Conservation (phyloP, 2,113 vertebrate genomes). For the Panurus biarmicus region DNA sequence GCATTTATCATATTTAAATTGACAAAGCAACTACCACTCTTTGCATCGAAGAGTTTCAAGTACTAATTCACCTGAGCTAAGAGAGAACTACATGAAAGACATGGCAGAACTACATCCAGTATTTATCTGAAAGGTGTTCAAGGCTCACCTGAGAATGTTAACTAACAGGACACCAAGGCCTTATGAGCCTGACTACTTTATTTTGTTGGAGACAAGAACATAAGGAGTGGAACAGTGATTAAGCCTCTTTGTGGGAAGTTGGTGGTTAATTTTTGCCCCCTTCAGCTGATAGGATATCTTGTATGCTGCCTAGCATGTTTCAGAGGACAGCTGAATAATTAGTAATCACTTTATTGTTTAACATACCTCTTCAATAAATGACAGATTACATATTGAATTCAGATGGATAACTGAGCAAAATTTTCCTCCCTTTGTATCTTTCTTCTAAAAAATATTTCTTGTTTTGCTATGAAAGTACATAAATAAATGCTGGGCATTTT, state of each 20-base stretch:
- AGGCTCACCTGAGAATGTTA: neutral
- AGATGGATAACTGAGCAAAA: neutral
- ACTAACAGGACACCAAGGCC: neutral
- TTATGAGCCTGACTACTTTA: neutral
- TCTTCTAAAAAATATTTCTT: neutral
- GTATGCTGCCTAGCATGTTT: neutral
- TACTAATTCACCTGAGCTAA: neutral
- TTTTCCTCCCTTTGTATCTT: neutral
- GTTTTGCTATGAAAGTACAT: neutral
- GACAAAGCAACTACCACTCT: neutral
- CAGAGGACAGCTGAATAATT: neutral
- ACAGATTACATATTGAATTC: conserved; percentile 3
- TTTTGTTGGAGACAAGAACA: neutral
- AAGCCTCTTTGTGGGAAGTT: neutral
- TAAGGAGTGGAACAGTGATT: neutral
- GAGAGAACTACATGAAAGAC: neutral
- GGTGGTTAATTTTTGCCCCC: neutral
- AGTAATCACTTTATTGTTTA: neutral
- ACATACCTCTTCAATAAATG: neutral
- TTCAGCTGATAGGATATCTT: neutral
- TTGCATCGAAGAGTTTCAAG: neutral
- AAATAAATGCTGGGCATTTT: conserved; percentile 15
- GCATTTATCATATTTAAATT: neutral
- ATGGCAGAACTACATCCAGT: neutral
- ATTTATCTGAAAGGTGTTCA: neutral